Evolutionary conservation across 1,140 invertebrate species (phyloP).

Genomic region (Lasaia peninsularis): DNA sequence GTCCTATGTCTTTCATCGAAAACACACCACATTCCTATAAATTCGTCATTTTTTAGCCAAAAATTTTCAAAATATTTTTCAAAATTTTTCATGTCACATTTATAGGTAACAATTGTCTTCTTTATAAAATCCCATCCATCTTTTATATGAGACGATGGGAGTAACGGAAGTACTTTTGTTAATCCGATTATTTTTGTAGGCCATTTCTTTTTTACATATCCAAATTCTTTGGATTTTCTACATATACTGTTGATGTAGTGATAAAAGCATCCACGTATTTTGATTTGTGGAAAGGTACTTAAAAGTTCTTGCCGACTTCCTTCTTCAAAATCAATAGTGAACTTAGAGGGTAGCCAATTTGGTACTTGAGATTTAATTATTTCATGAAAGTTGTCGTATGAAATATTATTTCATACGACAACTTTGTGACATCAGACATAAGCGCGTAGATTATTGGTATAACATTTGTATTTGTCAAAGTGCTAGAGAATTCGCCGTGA

Average conservation of each 20-base stretch:
- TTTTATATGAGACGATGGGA: background rate
- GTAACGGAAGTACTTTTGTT: background rate
- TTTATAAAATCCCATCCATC: conserved; percentile 1
- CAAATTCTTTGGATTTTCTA: background rate
- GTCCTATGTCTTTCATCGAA: background rate
- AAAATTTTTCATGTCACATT: background rate
- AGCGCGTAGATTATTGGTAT: too few species aligned
- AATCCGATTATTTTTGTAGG: background rate
- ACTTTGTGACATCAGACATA: too few species aligned
- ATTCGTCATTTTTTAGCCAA: conserved; percentile 1
- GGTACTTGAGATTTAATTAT: background rate
- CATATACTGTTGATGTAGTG: conserved; percentile 1
- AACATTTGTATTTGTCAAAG: too few species aligned
- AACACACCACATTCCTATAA: background rate
- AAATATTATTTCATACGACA: too few species aligned
- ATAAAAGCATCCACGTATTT: background rate
- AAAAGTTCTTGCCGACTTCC: background rate
- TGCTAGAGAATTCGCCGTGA: background rate
- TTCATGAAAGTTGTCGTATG: too few species aligned
- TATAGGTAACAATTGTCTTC: background rate
- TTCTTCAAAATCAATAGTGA: background rate
- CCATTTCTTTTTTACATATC: background rate
- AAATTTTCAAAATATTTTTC: background rate
- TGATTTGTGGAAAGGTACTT: background rate
- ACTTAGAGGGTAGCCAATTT: background rate